Percentiles rank a stretch among this genome's conserved stretches.
These are phyloP conservation scores for Stegophylla sp. DNA, from an alignment of 2,888 invertebrate genomes.

Conservation along the genomic window DNA sequence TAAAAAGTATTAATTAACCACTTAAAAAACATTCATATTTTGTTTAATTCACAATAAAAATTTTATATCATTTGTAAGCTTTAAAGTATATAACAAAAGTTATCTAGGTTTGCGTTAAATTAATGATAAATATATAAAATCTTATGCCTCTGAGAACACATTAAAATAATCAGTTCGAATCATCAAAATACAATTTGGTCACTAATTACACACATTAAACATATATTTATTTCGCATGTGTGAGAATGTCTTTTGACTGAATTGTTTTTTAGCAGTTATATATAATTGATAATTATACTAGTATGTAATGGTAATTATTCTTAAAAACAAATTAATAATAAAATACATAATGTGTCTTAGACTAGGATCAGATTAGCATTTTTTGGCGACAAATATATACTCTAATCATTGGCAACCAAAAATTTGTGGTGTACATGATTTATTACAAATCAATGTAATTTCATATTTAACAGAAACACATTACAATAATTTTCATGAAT, in stretches of 20 bases:
- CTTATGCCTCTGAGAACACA: constrained; percentile 52
- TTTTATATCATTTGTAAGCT: constrained; percentile 25
- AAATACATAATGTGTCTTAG: constrained; percentile 2
- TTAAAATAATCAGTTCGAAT: constrained; percentile 53
- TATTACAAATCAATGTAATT: too few species aligned
- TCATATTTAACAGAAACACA: too few species aligned
- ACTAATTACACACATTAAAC: constrained; percentile 2
- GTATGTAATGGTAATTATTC: not conserved
- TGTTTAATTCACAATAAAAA: constrained; percentile 41
- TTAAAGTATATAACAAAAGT: constrained; percentile 47
- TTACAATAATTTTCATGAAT: too few species aligned
- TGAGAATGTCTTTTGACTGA: not conserved
- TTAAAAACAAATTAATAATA: constrained; percentile 6
- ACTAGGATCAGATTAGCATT: too few species aligned
- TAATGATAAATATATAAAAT: constrained; percentile 48
- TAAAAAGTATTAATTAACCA: constrained; percentile 18
- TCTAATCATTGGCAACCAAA: too few species aligned
- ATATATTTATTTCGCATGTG: not conserved
- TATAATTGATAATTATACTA: constrained; percentile 18
- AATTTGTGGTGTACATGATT: too few species aligned
- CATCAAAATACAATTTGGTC: constrained; percentile 42
- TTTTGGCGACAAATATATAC: too few species aligned
- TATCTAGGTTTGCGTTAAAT: constrained; percentile 1
- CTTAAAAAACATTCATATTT: constrained; percentile 20
- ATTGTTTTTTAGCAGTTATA: constrained; percentile 1